phyloP scores from a whole-genome alignment of 1,140 invertebrate species.

The Procambarus clarkii region DNA sequence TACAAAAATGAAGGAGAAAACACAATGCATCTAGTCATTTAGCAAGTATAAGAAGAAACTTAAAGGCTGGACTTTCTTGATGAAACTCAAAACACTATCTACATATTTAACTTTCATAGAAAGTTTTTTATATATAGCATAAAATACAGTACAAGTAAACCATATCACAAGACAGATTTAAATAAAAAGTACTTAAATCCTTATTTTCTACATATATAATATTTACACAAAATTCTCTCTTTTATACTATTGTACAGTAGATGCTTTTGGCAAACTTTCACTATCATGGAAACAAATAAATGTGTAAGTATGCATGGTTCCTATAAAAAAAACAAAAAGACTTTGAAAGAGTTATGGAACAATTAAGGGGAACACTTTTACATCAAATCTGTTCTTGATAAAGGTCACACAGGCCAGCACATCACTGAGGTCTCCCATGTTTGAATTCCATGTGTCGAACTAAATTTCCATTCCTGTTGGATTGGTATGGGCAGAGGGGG shows the following conservation, averaged over 20 bases:
- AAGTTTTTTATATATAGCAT: not conserved
- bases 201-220: too few relatives aligned
- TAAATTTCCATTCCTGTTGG: slow-evolving; percentile 69
- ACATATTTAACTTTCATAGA: not conserved
- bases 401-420: not conserved
- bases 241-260: not conserved
- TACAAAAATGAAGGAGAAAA: too few relatives aligned
- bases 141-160: too few relatives aligned
- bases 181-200: too few relatives aligned
- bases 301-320: too few relatives aligned
- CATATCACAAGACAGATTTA: too few relatives aligned
- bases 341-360: not conserved
- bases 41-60: not conserved
- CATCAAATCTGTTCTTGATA: not conserved
- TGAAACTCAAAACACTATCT: not conserved
- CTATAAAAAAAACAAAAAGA: too few relatives aligned
- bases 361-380: not conserved
- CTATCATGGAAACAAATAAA: not conserved
- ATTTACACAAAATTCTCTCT: too few relatives aligned
- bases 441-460: slow-evolving; percentile 66
- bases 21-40: too few relatives aligned
- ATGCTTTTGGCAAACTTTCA: not conserved
- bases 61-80: not conserved
- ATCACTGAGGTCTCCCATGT: slow-evolving; percentile 44
- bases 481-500: slow-evolving; percentile 71